Percentiles rank a stretch among this genome's conserved stretches.
phyloP scores from a whole-genome alignment of 2,888 invertebrate species.

The Dolichopus griseipennis region DNA sequence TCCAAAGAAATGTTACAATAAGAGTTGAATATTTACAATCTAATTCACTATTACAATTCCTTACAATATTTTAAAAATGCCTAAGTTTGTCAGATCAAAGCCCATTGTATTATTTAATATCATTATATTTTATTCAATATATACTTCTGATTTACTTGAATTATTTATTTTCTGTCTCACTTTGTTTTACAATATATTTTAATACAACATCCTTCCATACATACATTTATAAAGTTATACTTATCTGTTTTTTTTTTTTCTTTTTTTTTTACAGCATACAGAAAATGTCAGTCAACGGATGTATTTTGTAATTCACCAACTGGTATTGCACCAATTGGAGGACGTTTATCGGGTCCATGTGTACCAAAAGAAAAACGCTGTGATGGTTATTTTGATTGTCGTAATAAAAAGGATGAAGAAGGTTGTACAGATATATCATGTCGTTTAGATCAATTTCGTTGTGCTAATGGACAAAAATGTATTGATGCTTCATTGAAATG shows the following conservation, averaged over 20 bases:
- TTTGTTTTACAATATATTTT: no score
- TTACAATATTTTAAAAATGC: no score
- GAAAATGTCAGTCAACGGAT: slow-evolving; percentile 78
- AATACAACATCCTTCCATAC: no score
- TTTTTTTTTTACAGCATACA: slow-evolving; percentile 57
- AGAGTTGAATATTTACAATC: no score
- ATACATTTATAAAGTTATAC: slow-evolving; percentile 9
- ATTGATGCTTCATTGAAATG: slow-evolving; percentile 69
- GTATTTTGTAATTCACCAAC: slow-evolving; percentile 74
- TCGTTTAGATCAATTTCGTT: slow-evolving; percentile 76
- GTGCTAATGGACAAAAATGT: slow-evolving; percentile 70
- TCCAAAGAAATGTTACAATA: no score
- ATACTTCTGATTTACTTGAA: no score
- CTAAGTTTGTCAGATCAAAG: no score
- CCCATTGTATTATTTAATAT: no score
- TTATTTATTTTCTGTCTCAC: no score
- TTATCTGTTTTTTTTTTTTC: slow-evolving; percentile 9
- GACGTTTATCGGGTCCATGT: slow-evolving; percentile 61
- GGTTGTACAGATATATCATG: slow-evolving; percentile 64
- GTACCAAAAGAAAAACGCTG: slow-evolving; percentile 82
- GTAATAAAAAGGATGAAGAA: slow-evolving; percentile 72
- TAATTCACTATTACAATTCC: no score
- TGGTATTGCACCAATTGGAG: slow-evolving; percentile 46
- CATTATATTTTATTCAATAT: no score
- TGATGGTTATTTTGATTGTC: slow-evolving; percentile 83